Base-by-base conservation (phyloP, 2,797 vertebrate genomes). In the Eutrigla gurnardus region DNA sequence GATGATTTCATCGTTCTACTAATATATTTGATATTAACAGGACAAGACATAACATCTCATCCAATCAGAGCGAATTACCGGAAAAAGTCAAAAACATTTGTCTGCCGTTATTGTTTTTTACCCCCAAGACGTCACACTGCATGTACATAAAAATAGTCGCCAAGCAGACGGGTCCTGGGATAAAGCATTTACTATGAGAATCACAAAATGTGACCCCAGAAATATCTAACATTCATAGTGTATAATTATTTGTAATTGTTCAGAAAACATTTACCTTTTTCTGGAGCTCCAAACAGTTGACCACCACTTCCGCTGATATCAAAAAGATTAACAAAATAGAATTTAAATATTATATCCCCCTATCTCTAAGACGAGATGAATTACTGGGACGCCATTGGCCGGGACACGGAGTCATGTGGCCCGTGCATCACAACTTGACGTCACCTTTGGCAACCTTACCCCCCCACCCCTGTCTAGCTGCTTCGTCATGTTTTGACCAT, bases 331-430 rank as follows among this genome's bases (percentile, higher is more conserved):
- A 86, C 91, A 93, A 94, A 94, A 89, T 72, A 63, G 67, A 77
- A 66, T 84, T 85, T 77, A 93, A 90, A 90, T 92, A 89, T 92
- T 89, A 74, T 63, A 77, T 52, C 70, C 75, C 66, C 35, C 33
- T 72, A 76, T 80, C 77, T 76, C 57, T 74, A 80, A 78, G 83
- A 85, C 76, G 46, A 71, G 75, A 82, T 87, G 86, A 86, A 88
- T 91, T 89, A 89, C 87, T 66, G 75, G 83, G 89, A 67, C 90
- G 89, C 90, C 91, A 96, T 96, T 97, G 96, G 97, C 86, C 93
- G 88, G 86, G 84, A 85, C 84, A 90, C 57, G 81, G 75, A 87
- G 92, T 95, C 96, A 96, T 88, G 94, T 96, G 96, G 92, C 86
- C 78, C 0, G 39, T 84, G 86, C 93, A 87, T 92, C 91, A 91